Conservation (phyloP, 1,140 invertebrate species). For the Brachionus paranguensis region DNA sequence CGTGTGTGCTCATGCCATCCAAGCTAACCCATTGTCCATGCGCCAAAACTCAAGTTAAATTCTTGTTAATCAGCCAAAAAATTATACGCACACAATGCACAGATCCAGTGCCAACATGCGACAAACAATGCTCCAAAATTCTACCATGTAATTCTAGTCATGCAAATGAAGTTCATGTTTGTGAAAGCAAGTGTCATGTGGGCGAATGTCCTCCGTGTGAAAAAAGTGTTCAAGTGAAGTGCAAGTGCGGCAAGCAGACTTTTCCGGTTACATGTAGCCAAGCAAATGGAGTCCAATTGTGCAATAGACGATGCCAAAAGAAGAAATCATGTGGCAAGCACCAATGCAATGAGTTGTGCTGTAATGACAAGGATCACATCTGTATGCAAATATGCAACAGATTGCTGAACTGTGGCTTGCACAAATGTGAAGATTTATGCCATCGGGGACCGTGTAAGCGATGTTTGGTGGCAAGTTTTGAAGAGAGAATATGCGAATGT, state of each 20-base stretch:
- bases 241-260: conserved; percentile 70
- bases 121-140: conserved; percentile 68
- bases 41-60: conserved; percentile 63
- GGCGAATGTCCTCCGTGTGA: conserved; percentile 73
- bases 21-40: conserved; percentile 74
- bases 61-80: conserved; percentile 45
- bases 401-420: conserved; percentile 72
- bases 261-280: conserved; percentile 73
- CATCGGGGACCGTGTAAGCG: conserved; percentile 3
- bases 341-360: conserved; percentile 75
- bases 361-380: conserved; percentile 67
- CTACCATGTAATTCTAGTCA: conserved; percentile 62
- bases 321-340: conserved; percentile 77
- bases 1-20: conserved; percentile 46
- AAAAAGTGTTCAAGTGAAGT: conserved; percentile 69
- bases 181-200: conserved; percentile 13
- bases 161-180: conserved; percentile 29
- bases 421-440: conserved; percentile 75
- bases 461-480: conserved; percentile 63
- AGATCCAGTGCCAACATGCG: conserved; percentile 79
- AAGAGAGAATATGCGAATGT: conserved; percentile 85
- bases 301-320: conserved; percentile 80
- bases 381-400: conserved; percentile 76
- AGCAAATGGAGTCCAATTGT: conserved; percentile 53
- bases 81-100: conserved; percentile 63